Evolutionary conservation across 2,888 invertebrate species (phyloP).

Genomic region (Crematogaster levior): DNA sequence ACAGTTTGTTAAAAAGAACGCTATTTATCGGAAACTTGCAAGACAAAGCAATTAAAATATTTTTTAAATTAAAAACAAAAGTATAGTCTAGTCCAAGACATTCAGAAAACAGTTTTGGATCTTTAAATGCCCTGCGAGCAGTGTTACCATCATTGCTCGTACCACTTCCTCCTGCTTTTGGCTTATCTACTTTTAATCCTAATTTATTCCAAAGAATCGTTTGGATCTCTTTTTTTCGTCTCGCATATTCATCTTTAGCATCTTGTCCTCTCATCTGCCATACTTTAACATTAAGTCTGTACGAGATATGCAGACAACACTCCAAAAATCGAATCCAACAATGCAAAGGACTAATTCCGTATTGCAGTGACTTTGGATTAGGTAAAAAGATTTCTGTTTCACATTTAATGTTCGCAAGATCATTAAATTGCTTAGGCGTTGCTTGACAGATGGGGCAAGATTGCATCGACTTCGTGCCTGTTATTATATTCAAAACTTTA

Average conservation of each 20-base stretch:
- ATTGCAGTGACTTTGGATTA: background rate
- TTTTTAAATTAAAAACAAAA: slow-evolving; percentile 35
- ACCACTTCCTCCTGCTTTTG: slow-evolving; percentile 47
- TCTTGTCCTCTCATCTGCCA: slow-evolving; percentile 20
- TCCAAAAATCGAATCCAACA: slow-evolving; percentile 9
- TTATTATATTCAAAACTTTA: background rate
- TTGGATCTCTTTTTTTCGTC: background rate
- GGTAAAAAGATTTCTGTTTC: background rate
- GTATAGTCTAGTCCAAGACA: too few species aligned
- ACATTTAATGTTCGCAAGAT: background rate
- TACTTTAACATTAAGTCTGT: background rate
- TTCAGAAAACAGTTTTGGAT: slow-evolving; percentile 40
- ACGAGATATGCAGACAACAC: slow-evolving; percentile 11
- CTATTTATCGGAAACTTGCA: slow-evolving; percentile 47
- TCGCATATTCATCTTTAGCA: background rate
- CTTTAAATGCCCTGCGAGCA: too few species aligned
- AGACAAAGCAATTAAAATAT: slow-evolving; percentile 53
- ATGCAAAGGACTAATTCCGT: slow-evolving; percentile 7
- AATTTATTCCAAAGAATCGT: background rate
- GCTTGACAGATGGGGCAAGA: too few species aligned
- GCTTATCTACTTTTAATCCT: background rate
- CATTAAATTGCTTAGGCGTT: background rate
- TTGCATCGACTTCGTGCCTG: background rate
- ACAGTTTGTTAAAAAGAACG: too few species aligned
- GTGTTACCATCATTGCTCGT: slow-evolving; percentile 57